Conservation (phyloP, 2,888 invertebrate genomes). For the Tetranychus piercei region DNA sequence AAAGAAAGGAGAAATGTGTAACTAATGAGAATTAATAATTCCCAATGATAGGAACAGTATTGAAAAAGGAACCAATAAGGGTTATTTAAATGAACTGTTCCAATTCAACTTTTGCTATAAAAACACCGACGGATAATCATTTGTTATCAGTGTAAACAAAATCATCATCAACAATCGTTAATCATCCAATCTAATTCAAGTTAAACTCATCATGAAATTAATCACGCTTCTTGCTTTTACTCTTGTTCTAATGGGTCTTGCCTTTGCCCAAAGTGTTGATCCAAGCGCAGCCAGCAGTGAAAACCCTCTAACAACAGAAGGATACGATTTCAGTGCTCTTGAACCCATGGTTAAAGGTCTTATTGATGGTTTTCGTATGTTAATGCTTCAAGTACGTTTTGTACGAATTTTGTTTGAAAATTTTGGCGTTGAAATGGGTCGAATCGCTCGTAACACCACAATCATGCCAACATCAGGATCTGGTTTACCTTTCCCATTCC, state of each 20-base stretch:
- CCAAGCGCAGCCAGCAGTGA: not conserved
- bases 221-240: not conserved
- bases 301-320: not conserved
- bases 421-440: not conserved
- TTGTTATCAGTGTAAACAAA: not conserved
- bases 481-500: not conserved
- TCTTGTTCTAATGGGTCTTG: not conserved
- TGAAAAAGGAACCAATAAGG: not conserved
- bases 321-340: not conserved
- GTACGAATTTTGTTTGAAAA: not conserved
- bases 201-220: not conserved
- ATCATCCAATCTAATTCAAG: not conserved
- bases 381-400: not conserved
- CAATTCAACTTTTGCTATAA: not conserved
- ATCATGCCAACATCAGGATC: not conserved
- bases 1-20: too few species aligned
- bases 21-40: too few species aligned
- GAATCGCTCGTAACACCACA: not conserved
- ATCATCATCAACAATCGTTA: not conserved
- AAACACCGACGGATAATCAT: not conserved
- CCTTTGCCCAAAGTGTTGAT: not conserved
- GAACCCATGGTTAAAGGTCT: not conserved
- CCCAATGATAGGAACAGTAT: not conserved
- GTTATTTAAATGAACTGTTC: not conserved
- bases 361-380: not conserved